Evolutionary conservation across 92 coral and sea anemone species (phyloP).

Genomic region (Porites evermanni): DNA sequence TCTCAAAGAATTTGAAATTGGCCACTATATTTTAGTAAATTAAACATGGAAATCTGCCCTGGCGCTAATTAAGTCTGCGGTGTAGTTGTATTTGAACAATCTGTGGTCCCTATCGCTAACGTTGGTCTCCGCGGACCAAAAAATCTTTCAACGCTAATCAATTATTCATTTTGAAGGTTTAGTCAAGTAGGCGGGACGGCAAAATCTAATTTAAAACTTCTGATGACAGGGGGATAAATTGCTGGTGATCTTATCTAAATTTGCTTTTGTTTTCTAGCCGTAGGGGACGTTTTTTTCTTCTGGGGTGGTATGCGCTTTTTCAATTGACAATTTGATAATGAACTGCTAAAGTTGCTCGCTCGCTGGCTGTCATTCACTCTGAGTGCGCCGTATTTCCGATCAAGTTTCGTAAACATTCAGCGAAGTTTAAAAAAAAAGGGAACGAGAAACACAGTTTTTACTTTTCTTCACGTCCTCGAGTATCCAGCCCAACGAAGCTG

Average conservation of each 20-base stretch:
- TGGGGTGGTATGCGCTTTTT: slow-evolving; percentile 61
- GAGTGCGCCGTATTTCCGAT: slow-evolving; percentile 71
- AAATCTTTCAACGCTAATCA: slow-evolving; percentile 67
- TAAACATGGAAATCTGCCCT: not conserved
- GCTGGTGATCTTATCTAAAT: slow-evolving; percentile 68
- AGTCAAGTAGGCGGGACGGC: slow-evolving; percentile 67
- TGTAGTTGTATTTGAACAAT: not conserved
- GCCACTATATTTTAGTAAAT: slow-evolving; percentile 22
- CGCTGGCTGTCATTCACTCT: slow-evolving; percentile 57
- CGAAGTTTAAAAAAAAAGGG: slow-evolving; percentile 10
- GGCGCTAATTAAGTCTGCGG: slow-evolving; percentile 3
- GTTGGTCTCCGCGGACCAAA: slow-evolving; percentile 19
- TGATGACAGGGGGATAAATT: slow-evolving; percentile 74
- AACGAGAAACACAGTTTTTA: not conserved
- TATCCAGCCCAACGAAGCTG: not conserved
- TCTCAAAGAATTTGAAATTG: slow-evolving; percentile 17
- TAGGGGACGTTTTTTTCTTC: slow-evolving; percentile 61
- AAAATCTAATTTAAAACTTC: slow-evolving; percentile 75
- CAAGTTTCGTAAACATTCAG: slow-evolving; percentile 60
- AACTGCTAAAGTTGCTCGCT: slow-evolving; percentile 69
- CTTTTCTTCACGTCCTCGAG: not conserved
- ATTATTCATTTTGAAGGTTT: slow-evolving; percentile 57
- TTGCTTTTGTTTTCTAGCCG: slow-evolving; percentile 46
- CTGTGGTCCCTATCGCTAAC: not conserved
- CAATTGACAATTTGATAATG: slow-evolving; percentile 76